Conservation (phyloP, 2,888 invertebrate species). For the Lydus trimaculatus region DNA sequence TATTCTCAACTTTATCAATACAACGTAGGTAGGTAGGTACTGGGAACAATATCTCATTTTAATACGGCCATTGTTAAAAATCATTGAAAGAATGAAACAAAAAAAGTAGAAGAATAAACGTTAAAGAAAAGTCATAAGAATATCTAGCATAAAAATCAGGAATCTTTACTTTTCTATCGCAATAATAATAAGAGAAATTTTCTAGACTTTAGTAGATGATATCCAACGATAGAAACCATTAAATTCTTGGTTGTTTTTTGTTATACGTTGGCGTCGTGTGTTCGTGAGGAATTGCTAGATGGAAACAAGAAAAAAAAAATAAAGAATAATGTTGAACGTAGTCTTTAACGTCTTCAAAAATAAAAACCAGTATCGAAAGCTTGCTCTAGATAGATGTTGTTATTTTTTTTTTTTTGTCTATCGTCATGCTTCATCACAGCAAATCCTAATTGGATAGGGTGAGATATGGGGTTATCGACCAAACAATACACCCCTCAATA, state of each 20-base stretch:
- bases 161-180: background rate
- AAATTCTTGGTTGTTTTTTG: background rate
- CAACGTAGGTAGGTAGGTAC: too few species aligned
- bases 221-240: conserved; percentile 3
- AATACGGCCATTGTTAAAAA: background rate
- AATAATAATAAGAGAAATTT: background rate
- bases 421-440: background rate
- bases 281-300: background rate
- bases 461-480: background rate
- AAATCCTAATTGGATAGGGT: conserved; percentile 3
- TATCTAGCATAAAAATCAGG: conserved; percentile 1
- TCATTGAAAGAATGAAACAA: background rate
- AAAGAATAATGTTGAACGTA: background rate
- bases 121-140: background rate
- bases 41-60: background rate
- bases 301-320: background rate
- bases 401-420: conserved; percentile 8
- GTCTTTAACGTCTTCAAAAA: conserved; percentile 10
- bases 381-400: background rate
- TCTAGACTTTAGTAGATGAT: background rate
- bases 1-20: conserved; percentile 24
- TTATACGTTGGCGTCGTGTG: background rate
- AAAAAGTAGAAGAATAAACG: background rate
- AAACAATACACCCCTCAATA: background rate
- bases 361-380: conserved; percentile 10